Evolutionary conservation across 2,888 invertebrate genomes (phyloP), one percentile per base, ranked within the genome.

Genomic region (Tyria jacobaeae): DNA sequence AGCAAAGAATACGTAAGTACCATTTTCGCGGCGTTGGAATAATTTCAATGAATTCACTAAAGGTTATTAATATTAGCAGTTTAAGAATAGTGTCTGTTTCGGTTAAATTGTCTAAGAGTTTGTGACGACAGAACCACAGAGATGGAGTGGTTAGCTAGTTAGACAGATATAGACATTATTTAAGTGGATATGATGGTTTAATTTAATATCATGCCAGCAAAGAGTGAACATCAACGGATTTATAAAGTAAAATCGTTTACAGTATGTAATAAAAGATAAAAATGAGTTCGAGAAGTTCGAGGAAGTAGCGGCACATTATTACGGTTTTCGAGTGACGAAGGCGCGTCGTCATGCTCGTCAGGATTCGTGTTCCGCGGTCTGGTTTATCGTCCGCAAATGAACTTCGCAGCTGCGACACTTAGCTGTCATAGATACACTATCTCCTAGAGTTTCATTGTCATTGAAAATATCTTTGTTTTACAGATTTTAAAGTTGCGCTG

Each of bases 301-400:
- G 77, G 86, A 87, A 88, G 81, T 82, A 86, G 79, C 86, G 84
- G 86, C 71, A 81, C 72, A 72, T 73, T 73, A 72, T 75, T 84
- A 81, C 82, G 76, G 86, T 84, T 86, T 82, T 75, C 59, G 73
- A 68, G 65, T 70, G 75, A 75, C 77, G 75, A 54, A 50, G 55
- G 44, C 58, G 53, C 58, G 24, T 17, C 58, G 53, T 48, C 24
- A 37, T 31, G 47, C 48, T 57, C 51, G 48, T 24, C 60, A 66
- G 57, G 62, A 66, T 64, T 53, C 60, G 53, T 57, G 58, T 10
- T 39, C 27, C 10, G 55, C 53, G 25, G 58, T 41, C 21, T 39
- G 53, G 47, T 48, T 35, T 37, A 35, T 21, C 49, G 41, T 41
- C 21, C 15, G 14, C 37, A 17, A 55, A 39, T 44, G 44, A 44